phyloP scores from a whole-genome alignment of 2,797 vertebrate species.

The Threskiornis aethiopicus region DNA sequence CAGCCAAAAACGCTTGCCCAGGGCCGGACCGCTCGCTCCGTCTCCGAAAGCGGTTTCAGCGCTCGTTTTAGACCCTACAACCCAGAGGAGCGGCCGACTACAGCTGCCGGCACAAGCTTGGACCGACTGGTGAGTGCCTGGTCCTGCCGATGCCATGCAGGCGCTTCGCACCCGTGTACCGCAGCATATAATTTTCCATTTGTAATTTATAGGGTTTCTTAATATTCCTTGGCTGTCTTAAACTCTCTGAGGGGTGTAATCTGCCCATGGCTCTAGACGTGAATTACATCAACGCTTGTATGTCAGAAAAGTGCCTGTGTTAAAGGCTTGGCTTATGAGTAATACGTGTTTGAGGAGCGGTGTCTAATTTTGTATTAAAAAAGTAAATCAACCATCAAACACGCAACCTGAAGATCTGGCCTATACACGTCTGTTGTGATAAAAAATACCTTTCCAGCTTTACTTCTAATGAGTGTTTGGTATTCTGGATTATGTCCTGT shows the following conservation, averaged over 20 bases:
- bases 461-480: not conserved
- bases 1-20: conserved; percentile 79
- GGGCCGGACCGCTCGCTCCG: conserved; percentile 82
- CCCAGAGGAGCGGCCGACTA: conserved; percentile 90
- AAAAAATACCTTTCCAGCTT: conserved; percentile 39
- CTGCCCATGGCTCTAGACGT: not conserved
- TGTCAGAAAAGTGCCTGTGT: conserved; percentile 19
- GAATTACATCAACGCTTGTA: not conserved
- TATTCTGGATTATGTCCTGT: conserved; percentile 26
- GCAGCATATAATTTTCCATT: not conserved
- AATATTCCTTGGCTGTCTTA: conserved; percentile 5
- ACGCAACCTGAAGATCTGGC: not conserved
- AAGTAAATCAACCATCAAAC: conserved; percentile 65
- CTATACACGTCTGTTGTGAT: not conserved
- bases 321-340: conserved; percentile 32
- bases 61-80: conserved; percentile 91
- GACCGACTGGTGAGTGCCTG: conserved; percentile 88
- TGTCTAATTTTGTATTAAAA: conserved; percentile 53
- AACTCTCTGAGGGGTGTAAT: conserved; percentile 13
- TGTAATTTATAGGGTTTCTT: not conserved
- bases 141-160: not conserved
- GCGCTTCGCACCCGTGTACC: rapidly evolving
- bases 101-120: conserved; percentile 93
- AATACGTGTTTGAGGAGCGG: not conserved
- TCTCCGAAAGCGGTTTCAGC: conserved; percentile 83